Conservation (phyloP, 2,888 invertebrate species). For the Meteorus colon region DNA sequence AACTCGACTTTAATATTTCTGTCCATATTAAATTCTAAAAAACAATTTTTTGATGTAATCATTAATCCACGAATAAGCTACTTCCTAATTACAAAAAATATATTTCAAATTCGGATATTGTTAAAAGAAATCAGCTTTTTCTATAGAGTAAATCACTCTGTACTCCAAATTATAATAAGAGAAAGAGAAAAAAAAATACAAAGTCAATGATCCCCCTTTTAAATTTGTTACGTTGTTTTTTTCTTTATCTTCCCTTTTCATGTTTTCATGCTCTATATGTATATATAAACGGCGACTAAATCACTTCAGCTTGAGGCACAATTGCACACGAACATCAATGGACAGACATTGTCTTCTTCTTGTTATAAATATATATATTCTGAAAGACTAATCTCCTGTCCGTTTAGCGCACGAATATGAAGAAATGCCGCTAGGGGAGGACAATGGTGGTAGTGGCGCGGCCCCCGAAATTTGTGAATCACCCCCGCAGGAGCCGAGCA, state of each 20-base stretch:
- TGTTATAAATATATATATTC: background rate
- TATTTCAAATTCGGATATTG: too few relatives aligned
- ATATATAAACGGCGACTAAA: background rate
- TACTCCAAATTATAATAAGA: too few relatives aligned
- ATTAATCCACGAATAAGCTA: too few relatives aligned
- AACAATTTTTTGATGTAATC: too few relatives aligned
- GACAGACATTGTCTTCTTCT: slow-evolving; percentile 8
- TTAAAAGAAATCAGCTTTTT: too few relatives aligned
- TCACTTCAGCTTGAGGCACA: background rate
- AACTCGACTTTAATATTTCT: too few relatives aligned
- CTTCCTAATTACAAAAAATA: too few relatives aligned
- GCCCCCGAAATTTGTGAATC: slow-evolving; percentile 57
- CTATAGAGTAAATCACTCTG: too few relatives aligned
- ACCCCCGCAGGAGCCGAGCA: slow-evolving; percentile 67
- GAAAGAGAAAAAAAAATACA: background rate
- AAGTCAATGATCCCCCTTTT: background rate
- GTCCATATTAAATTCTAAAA: too few relatives aligned
- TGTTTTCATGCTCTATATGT: slow-evolving; percentile 14
- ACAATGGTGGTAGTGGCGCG: slow-evolving; percentile 17
- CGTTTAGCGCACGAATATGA: slow-evolving; percentile 62
- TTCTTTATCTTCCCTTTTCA: background rate
- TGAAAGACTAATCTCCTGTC: slow-evolving; percentile 3
- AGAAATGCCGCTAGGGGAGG: slow-evolving; percentile 52
- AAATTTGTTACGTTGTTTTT: background rate
- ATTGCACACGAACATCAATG: background rate